Percentiles rank a stretch among this genome's conserved stretches.
Evolutionary conservation across 2,888 invertebrate genomes (phyloP).

Genomic region (Bhutanitis thaidina): DNA sequence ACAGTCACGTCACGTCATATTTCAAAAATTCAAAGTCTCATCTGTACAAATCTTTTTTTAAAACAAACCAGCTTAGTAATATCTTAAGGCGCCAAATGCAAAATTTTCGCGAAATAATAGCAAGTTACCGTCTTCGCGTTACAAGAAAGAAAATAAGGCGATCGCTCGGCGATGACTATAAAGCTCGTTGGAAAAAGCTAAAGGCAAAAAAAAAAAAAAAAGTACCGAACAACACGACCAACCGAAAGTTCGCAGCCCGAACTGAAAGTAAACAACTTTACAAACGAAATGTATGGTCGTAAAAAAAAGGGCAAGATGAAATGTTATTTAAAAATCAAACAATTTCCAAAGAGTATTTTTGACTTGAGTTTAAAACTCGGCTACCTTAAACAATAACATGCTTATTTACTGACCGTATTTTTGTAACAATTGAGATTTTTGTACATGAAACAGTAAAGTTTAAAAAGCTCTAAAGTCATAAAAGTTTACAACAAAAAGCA

Average conservation of each 20-base stretch:
- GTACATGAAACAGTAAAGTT: too few relatives aligned
- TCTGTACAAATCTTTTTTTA: slow-evolving; percentile 2
- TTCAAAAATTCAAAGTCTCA: background rate
- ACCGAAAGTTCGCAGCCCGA: slow-evolving; percentile 17
- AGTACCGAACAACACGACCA: slow-evolving; percentile 18
- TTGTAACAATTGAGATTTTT: too few relatives aligned
- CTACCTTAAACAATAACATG: background rate
- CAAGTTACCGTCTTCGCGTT: slow-evolving; percentile 19
- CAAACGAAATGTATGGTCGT: slow-evolving; percentile 10
- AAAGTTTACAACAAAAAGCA: too few relatives aligned
- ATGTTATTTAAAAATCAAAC: slow-evolving; percentile 16
- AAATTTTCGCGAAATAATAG: slow-evolving; percentile 19
- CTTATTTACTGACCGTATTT: too few relatives aligned
- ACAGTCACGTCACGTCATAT: too few relatives aligned
- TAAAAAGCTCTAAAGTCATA: too few relatives aligned
- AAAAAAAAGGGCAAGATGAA: slow-evolving; percentile 9
- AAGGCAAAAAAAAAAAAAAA: slow-evolving; percentile 19
- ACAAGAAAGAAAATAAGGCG: slow-evolving; percentile 20
- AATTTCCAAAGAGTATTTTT: slow-evolving; percentile 6
- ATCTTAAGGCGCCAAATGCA: slow-evolving; percentile 16
- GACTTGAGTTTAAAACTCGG: background rate
- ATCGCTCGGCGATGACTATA: slow-evolving; percentile 18
- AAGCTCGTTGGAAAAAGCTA: slow-evolving; percentile 14
- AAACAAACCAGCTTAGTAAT: slow-evolving; percentile 7
- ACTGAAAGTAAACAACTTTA: slow-evolving; percentile 18